Conservation (phyloP, 2,888 invertebrate species). For the Lithosia quadra region DNA sequence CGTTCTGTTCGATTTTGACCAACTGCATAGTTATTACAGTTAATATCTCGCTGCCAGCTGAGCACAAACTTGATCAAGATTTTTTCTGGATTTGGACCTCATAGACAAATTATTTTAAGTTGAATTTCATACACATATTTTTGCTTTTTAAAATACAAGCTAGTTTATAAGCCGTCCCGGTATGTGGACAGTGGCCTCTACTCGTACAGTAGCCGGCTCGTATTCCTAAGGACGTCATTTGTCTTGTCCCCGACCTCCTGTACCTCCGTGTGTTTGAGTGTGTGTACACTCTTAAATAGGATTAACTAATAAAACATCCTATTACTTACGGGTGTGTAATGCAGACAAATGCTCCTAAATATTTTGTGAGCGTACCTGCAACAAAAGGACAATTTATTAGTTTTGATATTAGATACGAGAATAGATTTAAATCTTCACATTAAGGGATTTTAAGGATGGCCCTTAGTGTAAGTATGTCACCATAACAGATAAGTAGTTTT, state of each 20-base stretch:
- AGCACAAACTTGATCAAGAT: too few species aligned
- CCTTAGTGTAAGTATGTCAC: not conserved
- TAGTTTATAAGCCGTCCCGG: not conserved
- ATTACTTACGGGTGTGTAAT: constrained; percentile 43
- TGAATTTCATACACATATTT: too few species aligned
- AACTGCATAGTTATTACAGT: too few species aligned
- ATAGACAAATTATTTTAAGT: not conserved
- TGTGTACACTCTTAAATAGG: constrained; percentile 49
- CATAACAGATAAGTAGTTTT: not conserved
- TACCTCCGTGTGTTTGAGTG: not conserved
- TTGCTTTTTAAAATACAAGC: not conserved
- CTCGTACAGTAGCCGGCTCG: constrained; percentile 31
- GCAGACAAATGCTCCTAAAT: constrained; percentile 33
- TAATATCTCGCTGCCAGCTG: too few species aligned
- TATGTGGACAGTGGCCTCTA: constrained; percentile 32
- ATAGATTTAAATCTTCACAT: not conserved
- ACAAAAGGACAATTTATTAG: constrained; percentile 49
- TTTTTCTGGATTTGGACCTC: not conserved
- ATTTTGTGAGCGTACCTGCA: constrained; percentile 52
- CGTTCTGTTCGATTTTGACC: too few species aligned
- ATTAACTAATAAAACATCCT: constrained; percentile 44
- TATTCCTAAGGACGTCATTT: constrained; percentile 46
- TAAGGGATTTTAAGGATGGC: not conserved
- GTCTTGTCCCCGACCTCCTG: constrained; percentile 34
- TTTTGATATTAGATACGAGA: constrained; percentile 4